These are phyloP conservation scores for Lepidonotus clava DNA, from an alignment of 2,888 invertebrate species.

Conservation along the genomic window DNA sequence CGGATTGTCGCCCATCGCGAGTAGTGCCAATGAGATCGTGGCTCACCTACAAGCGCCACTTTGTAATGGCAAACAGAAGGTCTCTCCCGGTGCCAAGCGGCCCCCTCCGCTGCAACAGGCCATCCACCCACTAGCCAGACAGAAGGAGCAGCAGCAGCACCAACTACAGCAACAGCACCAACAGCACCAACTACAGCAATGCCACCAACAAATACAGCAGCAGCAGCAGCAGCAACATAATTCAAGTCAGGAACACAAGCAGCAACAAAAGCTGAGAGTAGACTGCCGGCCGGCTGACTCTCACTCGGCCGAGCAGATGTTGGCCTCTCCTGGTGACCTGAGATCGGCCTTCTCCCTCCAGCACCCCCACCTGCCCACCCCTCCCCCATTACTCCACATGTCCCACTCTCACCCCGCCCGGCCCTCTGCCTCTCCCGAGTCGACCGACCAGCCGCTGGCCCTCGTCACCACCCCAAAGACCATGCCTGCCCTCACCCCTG, in stretches of 20 bases:
- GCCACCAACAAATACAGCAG: slow-evolving; percentile 65
- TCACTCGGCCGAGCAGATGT: neutral
- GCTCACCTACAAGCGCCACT: slow-evolving; percentile 29
- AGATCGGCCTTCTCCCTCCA: neutral
- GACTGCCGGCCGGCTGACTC: neutral
- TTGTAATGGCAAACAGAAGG: neutral
- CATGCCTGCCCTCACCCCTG: slow-evolving; percentile 65
- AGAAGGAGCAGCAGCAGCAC: neutral
- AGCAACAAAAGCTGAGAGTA: slow-evolving; percentile 52
- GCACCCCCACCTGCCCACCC: neutral
- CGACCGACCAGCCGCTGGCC: slow-evolving; percentile 45
- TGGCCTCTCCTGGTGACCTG: neutral
- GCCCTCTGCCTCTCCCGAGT: neutral
- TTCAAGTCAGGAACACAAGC: slow-evolving; percentile 24
- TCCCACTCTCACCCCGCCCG: neutral
- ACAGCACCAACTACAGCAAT: slow-evolving; percentile 43
- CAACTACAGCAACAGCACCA: slow-evolving; percentile 43
- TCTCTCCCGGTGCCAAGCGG: neutral
- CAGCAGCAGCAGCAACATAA: slow-evolving; percentile 64
- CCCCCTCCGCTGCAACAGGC: neutral
- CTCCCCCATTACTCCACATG: neutral
- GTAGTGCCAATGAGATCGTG: slow-evolving; percentile 32
- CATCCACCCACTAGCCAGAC: neutral
- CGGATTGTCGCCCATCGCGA: neutral
- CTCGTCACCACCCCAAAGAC: slow-evolving; percentile 68